phyloP scores from a whole-genome alignment of 2,113 vertebrate genomes.

The Etheostoma spectabile region DNA sequence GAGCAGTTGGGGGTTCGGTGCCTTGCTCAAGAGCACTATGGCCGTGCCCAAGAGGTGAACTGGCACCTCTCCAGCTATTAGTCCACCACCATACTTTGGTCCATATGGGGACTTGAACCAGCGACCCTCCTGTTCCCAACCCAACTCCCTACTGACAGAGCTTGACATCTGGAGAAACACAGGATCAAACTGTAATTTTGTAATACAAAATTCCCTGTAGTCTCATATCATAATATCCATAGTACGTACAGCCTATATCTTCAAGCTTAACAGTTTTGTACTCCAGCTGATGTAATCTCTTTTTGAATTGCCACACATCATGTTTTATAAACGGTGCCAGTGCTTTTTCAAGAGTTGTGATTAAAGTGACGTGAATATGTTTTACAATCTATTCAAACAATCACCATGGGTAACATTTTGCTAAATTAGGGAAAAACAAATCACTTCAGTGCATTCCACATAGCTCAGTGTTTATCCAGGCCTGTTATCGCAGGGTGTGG shows the following conservation, averaged over 20 bases:
- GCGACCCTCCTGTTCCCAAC: no score
- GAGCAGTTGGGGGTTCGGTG: no score
- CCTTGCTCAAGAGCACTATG: no score
- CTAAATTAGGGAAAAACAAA: conserved; percentile 58
- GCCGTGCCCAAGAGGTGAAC: no score
- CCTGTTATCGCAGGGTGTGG: conserved; percentile 77
- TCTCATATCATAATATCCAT: neutral
- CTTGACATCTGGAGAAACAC: neutral
- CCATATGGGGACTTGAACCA: no score
- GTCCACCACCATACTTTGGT: no score
- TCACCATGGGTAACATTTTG: conserved; percentile 57
- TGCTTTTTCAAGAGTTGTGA: conserved; percentile 35
- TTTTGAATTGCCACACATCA: conserved; percentile 12
- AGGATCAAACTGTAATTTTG: neutral
- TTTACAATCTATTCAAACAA: conserved; percentile 18
- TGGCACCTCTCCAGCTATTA: no score
- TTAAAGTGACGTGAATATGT: conserved; percentile 21
- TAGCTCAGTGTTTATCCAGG: conserved; percentile 72
- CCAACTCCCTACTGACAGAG: no score
- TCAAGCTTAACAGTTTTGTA: neutral
- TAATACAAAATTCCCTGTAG: neutral
- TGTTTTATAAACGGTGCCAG: conserved; percentile 19
- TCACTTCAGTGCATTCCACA: conserved; percentile 52
- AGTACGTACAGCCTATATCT: neutral
- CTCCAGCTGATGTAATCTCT: neutral